phyloP scores from a whole-genome alignment of 2,113 vertebrate species.

The Menura novaehollandiae region DNA sequence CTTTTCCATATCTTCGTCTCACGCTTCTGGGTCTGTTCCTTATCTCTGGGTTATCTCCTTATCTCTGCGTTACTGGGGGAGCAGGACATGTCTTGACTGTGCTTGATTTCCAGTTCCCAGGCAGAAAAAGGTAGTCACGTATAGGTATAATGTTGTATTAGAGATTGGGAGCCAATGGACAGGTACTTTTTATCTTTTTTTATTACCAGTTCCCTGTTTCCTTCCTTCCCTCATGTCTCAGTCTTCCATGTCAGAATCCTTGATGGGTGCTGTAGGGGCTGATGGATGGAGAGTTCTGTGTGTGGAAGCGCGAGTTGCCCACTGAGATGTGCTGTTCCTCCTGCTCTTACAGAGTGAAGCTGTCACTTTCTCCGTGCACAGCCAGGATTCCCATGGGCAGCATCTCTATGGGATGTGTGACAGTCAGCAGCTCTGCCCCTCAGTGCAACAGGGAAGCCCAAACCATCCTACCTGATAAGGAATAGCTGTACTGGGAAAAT shows the following conservation, averaged over 20 bases:
- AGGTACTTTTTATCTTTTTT: neutral
- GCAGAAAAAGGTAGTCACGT: neutral
- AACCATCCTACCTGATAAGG: neutral
- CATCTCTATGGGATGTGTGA: neutral
- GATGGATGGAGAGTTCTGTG: neutral
- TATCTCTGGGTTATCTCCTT: neutral
- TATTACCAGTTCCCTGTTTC: neutral
- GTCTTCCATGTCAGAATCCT: neutral
- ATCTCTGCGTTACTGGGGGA: neutral
- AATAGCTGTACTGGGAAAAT: neutral
- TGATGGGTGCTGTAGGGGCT: neutral
- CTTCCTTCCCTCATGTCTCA: neutral
- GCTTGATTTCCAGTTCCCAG: neutral
- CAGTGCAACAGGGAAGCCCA: neutral
- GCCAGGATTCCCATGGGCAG: neutral
- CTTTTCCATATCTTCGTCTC: neutral
- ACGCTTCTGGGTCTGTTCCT: neutral
- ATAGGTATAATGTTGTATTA: neutral
- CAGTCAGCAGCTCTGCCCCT: neutral
- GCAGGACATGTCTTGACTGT: neutral
- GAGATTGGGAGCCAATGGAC: neutral
- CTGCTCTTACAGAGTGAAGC: neutral
- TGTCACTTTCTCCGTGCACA: fast-evolving
- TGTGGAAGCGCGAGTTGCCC: fast-evolving
- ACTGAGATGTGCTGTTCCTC: neutral